Evolutionary conservation across 2,113 vertebrate genomes (phyloP).

Genomic region (Baryphthengus martii): DNA sequence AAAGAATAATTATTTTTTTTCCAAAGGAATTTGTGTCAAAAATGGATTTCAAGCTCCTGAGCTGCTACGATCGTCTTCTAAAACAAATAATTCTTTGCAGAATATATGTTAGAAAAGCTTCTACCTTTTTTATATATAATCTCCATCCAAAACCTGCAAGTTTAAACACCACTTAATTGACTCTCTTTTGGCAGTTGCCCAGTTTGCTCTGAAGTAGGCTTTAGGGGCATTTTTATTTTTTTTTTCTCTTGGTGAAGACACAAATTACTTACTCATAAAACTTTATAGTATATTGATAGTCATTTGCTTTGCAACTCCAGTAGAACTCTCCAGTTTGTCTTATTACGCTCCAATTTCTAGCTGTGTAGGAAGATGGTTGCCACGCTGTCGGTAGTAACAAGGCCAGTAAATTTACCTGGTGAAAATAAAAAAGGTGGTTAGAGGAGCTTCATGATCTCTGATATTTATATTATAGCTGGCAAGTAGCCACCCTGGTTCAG

Average conservation of each 20-base stretch:
- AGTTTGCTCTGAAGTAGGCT: neutral
- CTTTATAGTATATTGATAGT: neutral
- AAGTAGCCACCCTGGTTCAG: neutral
- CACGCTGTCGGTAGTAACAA: neutral
- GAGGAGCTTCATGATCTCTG: neutral
- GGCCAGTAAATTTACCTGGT: neutral
- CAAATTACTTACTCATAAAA: neutral
- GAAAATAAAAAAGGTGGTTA: neutral
- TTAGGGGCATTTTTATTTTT: constrained; percentile 14
- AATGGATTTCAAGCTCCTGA: neutral
- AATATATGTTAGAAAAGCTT: neutral
- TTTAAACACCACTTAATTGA: neutral
- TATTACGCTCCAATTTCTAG: neutral
- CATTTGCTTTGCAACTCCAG: neutral
- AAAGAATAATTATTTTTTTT: neutral
- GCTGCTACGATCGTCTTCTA: neutral
- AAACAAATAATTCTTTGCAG: neutral
- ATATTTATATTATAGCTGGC: neutral
- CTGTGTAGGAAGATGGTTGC: neutral
- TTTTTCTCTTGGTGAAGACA: neutral
- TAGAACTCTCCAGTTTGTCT: neutral
- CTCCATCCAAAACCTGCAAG: neutral
- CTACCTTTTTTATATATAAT: neutral
- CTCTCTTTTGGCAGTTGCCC: neutral
- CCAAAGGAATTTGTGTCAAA: neutral